These are phyloP conservation scores for Dasysyrphus tricinctus DNA, from an alignment of 2,888 invertebrate genomes.

Conservation along the genomic window DNA sequence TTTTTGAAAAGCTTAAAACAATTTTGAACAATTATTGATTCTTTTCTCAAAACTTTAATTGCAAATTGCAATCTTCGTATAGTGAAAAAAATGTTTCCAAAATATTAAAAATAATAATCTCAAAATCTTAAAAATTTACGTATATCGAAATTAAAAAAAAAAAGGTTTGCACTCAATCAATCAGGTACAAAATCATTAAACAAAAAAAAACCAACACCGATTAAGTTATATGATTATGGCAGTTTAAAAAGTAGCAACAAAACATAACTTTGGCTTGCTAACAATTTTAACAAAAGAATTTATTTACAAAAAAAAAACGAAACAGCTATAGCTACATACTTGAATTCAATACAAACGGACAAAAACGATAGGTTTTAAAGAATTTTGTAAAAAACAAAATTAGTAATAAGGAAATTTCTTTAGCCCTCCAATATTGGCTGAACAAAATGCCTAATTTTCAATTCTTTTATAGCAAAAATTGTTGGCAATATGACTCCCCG, in stretches of 20 bases:
- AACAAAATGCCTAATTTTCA: constrained; percentile 29
- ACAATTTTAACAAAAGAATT: not conserved
- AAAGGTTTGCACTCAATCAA: constrained; percentile 1
- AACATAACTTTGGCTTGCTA: not conserved
- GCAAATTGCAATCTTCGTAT: too few species aligned
- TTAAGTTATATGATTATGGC: constrained; percentile 15
- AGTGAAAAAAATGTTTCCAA: too few species aligned
- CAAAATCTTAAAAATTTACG: not conserved
- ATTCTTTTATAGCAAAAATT: constrained; percentile 34
- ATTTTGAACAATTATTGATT: too few species aligned
- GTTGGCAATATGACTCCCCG: constrained; percentile 29
- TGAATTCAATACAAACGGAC: not conserved
- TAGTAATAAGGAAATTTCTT: too few species aligned
- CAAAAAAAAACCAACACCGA: constrained; percentile 11
- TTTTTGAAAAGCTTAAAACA: too few species aligned
- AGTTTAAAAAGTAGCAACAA: not conserved
- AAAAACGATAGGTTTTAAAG: not conserved
- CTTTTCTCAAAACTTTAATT: too few species aligned
- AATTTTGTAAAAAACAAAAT: too few species aligned
- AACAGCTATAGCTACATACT: not conserved
- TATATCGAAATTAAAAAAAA: not conserved
- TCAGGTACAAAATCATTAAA: constrained; percentile 13
- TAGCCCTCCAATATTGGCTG: constrained; percentile 3
- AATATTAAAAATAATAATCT: not conserved
- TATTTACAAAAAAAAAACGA: not conserved